A percentile compares a stretch with the other conserved stretches of the same genome.
Conservation (phyloP, 2,797 vertebrate genomes). For the Ara ararauna region DNA sequence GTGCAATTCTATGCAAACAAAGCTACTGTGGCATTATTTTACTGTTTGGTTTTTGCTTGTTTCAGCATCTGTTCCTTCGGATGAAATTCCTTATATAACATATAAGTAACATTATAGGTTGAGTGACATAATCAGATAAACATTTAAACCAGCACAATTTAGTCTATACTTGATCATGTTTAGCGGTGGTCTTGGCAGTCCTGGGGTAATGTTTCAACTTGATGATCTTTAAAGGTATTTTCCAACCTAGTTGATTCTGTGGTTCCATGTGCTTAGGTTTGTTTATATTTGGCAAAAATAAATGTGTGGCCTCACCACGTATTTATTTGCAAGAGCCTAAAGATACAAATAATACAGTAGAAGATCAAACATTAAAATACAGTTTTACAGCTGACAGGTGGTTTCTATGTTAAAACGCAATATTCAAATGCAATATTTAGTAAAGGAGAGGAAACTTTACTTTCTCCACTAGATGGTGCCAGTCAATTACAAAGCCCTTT, state of each 20-base stretch:
- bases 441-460: neutral
- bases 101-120: neutral
- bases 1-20: neutral
- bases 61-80: neutral
- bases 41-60: neutral
- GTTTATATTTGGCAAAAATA: neutral
- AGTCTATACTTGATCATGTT: neutral
- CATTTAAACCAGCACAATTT: neutral
- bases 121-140: neutral
- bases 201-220: neutral
- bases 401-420: neutral
- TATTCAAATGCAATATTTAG: neutral
- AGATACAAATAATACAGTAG: neutral
- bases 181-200: neutral
- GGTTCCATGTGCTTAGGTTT: neutral
- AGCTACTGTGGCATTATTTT: neutral
- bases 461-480: conserved; percentile 55
- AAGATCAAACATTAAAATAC: neutral
- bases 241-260: neutral
- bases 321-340: neutral
- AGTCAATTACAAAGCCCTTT: neutral
- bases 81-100: neutral
- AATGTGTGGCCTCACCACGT: neutral
- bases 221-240: neutral
- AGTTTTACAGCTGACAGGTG: neutral